These are phyloP conservation scores for Oncopodura yosiiana DNA, from an alignment of 1,140 invertebrate genomes.

Conservation along the genomic window DNA sequence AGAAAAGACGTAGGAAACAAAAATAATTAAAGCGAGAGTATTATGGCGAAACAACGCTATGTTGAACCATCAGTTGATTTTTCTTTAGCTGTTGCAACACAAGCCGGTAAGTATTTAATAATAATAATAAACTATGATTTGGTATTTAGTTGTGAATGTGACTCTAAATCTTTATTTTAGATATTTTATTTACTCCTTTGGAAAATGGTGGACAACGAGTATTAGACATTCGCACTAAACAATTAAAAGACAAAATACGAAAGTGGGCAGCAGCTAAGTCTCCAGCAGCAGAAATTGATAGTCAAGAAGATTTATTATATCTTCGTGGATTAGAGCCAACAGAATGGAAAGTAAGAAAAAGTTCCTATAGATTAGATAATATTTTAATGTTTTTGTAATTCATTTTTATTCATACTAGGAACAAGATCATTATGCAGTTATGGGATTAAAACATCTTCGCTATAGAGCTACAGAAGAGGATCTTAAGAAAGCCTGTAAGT, in stretches of 20 bases:
- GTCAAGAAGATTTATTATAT: conserved; percentile 71
- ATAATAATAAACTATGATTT: background rate
- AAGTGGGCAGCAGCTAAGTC: conserved; percentile 7
- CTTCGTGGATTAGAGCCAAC: conserved; percentile 85
- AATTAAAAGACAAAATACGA: background rate
- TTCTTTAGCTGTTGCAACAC: conserved; percentile 5
- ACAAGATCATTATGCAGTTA: conserved; percentile 91
- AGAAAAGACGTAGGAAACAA: too few relatives aligned
- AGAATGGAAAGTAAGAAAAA: conserved; percentile 83
- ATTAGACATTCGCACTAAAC: background rate
- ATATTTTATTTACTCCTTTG: conserved; percentile 25
- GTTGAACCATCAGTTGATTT: background rate
- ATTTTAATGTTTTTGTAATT: background rate
- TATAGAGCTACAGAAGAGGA: conserved; percentile 77
- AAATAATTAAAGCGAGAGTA: too few relatives aligned
- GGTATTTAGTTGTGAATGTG: background rate
- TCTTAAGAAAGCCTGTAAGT: conserved; percentile 84
- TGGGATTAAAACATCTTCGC: conserved; percentile 73
- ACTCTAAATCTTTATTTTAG: conserved; percentile 6
- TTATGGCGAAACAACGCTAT: too few relatives aligned
- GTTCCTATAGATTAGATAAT: conserved; percentile 7
- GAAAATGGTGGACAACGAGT: background rate
- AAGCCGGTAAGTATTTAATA: conserved; percentile 4
- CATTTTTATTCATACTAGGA: conserved; percentile 48
- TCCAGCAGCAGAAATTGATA: conserved; percentile 7